Conservation (phyloP, 2,888 invertebrate genomes). For the Ormyrus pomaceus region DNA sequence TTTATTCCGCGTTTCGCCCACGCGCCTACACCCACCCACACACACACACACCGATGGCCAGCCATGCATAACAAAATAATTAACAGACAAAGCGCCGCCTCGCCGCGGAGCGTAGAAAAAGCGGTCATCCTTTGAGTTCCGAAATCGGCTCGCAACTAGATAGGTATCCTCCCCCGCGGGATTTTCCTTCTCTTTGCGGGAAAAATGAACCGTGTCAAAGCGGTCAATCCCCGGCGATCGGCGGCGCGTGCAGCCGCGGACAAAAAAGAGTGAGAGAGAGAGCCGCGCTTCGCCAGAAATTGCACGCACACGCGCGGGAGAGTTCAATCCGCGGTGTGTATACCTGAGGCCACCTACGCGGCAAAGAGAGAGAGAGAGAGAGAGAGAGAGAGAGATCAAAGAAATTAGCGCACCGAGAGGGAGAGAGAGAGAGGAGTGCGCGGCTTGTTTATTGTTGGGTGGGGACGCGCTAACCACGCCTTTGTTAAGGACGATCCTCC, state of each 20-base stretch:
- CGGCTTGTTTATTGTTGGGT: slow-evolving; percentile 74
- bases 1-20: no score
- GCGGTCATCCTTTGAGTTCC: no score
- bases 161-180: no score
- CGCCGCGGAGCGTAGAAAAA: no score
- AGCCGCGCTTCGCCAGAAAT: neutral
- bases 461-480: slow-evolving; percentile 73
- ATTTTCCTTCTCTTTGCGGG: neutral
- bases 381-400: neutral
- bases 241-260: slow-evolving; percentile 6
- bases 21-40: no score
- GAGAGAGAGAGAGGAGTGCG: slow-evolving; percentile 39
- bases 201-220: slow-evolving; percentile 51
- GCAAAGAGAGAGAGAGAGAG: neutral
- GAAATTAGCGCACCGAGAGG: no score
- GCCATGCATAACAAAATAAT: no score
- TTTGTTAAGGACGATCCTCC: slow-evolving; percentile 72
- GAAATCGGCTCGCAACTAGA: no score
- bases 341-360: slow-evolving; percentile 6
- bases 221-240: slow-evolving; percentile 53
- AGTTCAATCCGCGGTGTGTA: slow-evolving; percentile 57
- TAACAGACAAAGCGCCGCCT: no score
- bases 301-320: slow-evolving; percentile 37
- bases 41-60: no score
- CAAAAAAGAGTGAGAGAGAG: neutral